A percentile compares a stretch with the other conserved stretches of the same genome.
Conservation (phyloP, 2,797 vertebrate genomes). For the Fistularia commersonii region DNA sequence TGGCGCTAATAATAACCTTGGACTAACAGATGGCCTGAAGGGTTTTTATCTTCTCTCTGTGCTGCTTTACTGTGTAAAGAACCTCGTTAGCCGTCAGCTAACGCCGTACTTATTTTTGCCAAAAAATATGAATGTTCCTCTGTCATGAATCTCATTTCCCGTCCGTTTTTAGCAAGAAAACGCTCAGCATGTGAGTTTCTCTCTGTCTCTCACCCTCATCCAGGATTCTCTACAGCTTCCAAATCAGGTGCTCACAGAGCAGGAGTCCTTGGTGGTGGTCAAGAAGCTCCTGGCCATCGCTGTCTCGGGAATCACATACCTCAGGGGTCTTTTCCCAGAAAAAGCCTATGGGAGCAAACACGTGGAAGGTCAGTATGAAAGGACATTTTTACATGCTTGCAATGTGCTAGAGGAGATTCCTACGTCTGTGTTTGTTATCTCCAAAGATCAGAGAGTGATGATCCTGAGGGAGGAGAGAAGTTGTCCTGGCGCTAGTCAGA, state of each 20-base stretch:
- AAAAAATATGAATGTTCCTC: too few species aligned
- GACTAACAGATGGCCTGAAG: too few species aligned
- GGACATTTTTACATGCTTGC: too few species aligned
- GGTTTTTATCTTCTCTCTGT: too few species aligned
- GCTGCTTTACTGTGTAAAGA: too few species aligned
- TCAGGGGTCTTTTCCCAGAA: constrained; percentile 90
- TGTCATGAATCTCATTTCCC: too few species aligned
- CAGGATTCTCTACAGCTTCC: constrained; percentile 78
- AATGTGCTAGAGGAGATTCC: not conserved
- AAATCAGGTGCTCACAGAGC: constrained; percentile 70
- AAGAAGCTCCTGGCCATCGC: constrained; percentile 88
- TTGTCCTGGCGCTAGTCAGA: constrained; percentile 85
- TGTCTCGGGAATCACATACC: constrained; percentile 89
- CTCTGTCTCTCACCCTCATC: constrained; percentile 6
- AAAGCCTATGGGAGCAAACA: constrained; percentile 84
- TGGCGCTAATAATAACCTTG: too few species aligned
- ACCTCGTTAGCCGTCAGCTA: too few species aligned
- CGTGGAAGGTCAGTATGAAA: constrained; percentile 87
- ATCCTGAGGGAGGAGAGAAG: constrained; percentile 85
- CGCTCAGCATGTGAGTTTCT: not conserved
- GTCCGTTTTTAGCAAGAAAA: too few species aligned
- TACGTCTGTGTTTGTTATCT: constrained; percentile 31
- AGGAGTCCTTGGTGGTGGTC: constrained; percentile 83
- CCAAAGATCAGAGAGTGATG: constrained; percentile 88
- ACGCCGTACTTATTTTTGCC: too few species aligned